Percentiles rank a stretch among this genome's conserved stretches.
phyloP scores from a whole-genome alignment of 2,888 invertebrate genomes.

The Drosophila kuntzei region DNA sequence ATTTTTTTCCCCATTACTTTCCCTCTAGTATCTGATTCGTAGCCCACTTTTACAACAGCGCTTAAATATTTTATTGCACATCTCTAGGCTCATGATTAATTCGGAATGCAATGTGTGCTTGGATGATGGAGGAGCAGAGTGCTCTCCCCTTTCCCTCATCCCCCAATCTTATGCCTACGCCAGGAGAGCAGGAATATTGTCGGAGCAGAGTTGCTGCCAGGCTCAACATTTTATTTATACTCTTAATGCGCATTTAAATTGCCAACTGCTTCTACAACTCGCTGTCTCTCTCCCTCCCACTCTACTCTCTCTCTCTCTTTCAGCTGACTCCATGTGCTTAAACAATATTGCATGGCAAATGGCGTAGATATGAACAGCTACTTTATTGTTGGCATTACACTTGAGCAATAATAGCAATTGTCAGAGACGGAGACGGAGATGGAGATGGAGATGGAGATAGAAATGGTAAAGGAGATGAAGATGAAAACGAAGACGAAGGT shows the following conservation, averaged over 20 bases:
- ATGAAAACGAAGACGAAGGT: constrained; percentile 5
- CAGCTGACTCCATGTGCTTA: constrained; percentile 40
- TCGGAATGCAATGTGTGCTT: constrained; percentile 47
- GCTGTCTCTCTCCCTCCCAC: background rate
- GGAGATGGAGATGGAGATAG: background rate
- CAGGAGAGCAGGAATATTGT: background rate
- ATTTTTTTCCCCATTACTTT: background rate
- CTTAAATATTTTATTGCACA: constrained; percentile 62
- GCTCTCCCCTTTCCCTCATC: background rate
- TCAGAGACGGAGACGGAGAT: constrained; percentile 20
- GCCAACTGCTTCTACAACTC: constrained; percentile 34
- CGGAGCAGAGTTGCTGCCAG: constrained; percentile 9
- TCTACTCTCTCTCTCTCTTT: background rate
- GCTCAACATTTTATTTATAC: constrained; percentile 60
- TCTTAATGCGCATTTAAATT: constrained; percentile 65
- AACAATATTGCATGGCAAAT: constrained; percentile 71
- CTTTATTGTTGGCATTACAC: constrained; percentile 72
- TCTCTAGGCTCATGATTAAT: constrained; percentile 65
- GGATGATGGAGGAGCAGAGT: constrained; percentile 25
- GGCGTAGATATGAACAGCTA: constrained; percentile 73
- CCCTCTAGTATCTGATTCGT: background rate
- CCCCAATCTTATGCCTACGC: background rate
- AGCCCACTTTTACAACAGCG: constrained; percentile 26
- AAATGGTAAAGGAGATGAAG: background rate
- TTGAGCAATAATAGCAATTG: constrained; percentile 72